These are phyloP conservation scores for Elanoides forficatus DNA, from an alignment of 2,113 vertebrate species.

Conservation along the genomic window DNA sequence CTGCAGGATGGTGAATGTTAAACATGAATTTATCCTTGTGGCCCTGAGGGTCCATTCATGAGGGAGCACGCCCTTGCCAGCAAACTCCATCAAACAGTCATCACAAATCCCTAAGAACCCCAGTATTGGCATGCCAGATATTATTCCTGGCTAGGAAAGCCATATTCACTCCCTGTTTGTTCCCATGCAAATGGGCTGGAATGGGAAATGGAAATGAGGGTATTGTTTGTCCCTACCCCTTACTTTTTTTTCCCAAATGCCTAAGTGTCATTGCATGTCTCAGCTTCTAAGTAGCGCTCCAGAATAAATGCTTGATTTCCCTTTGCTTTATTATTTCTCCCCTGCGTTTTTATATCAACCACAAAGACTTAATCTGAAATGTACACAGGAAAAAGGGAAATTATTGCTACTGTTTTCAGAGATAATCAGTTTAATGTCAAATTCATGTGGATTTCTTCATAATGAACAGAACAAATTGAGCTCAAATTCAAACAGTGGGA, in stretches of 20 bases:
- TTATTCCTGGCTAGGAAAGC: background rate
- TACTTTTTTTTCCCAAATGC: background rate
- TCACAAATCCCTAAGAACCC: background rate
- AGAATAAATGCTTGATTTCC: conserved; percentile 28
- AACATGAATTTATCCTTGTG: background rate
- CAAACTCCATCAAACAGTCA: background rate
- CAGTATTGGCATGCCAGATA: background rate
- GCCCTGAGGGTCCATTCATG: background rate
- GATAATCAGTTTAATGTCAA: conserved; percentile 64
- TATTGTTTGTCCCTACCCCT: background rate
- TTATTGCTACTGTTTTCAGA: conserved; percentile 48
- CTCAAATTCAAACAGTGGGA: conserved; percentile 60
- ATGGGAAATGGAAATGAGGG: background rate
- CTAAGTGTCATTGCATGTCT: background rate
- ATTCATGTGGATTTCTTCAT: conserved; percentile 64
- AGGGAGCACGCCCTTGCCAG: background rate
- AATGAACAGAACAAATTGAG: conserved; percentile 61
- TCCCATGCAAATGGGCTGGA: background rate
- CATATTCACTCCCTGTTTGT: background rate
- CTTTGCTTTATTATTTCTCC: conserved; percentile 40
- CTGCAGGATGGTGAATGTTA: background rate
- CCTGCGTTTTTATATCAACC: conserved; percentile 36
- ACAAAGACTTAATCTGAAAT: conserved; percentile 61
- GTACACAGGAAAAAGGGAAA: conserved; percentile 37
- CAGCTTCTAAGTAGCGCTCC: background rate